Evolutionary conservation across 2,797 vertebrate species (phyloP).

Genomic region (Poliocrania exsul): DNA sequence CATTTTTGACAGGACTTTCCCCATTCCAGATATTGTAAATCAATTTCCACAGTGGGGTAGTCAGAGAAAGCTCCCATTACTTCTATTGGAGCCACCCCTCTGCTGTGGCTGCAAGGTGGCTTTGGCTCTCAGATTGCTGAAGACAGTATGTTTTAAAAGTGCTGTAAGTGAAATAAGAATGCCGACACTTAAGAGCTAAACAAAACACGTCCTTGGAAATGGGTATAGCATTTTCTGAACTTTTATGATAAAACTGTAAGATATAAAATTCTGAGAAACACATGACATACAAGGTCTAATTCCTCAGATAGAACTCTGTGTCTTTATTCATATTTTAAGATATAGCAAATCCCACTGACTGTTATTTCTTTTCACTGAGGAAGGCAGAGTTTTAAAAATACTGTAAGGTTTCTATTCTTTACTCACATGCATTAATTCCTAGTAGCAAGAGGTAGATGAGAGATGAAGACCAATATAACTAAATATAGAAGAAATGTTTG

Average conservation of each 20-base stretch:
- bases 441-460: not conserved
- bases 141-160: not conserved
- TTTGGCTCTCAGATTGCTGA: not conserved
- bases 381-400: not conserved
- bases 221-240: not conserved
- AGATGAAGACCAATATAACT: not conserved
- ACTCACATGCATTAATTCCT: not conserved
- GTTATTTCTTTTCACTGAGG: not conserved
- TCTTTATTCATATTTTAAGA: not conserved
- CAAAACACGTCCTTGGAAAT: not conserved
- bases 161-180: not conserved
- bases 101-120: not conserved
- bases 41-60: too few species aligned
- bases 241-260: not conserved
- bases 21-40: too few species aligned
- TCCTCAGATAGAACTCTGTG: not conserved
- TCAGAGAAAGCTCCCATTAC: not conserved
- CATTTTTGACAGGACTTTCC: too few species aligned
- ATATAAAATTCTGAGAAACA: slow-evolving; percentile 1
- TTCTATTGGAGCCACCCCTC: not conserved
- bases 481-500: not conserved
- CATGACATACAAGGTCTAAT: not conserved
- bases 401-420: not conserved
- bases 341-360: not conserved
- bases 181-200: not conserved